Base-by-base conservation (phyloP, 2,888 invertebrate genomes). In the Isoperla grammatica region DNA sequence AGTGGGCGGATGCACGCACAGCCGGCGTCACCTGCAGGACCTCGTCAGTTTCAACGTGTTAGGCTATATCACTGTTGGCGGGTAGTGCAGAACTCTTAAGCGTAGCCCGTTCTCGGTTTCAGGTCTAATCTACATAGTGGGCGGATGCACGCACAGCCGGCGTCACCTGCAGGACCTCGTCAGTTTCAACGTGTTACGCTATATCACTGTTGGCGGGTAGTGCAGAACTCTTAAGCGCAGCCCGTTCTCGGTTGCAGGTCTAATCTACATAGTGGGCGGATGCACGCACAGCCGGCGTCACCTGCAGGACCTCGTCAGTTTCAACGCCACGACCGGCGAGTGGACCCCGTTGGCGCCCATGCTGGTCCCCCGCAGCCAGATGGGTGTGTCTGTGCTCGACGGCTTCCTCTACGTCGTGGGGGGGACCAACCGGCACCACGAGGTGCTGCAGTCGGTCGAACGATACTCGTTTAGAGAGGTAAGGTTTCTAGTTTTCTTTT, bases 231-330 rank as follows among this genome's bases (percentile, higher is more conserved):
- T n/a, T n/a, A n/a, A n/a, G n/a, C n/a, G n/a, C n/a, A n/a, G n/a
- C n/a, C n/a, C n/a, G n/a, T n/a, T n/a, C n/a, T n/a, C n/a, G n/a
- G 60, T 70, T 71, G 2, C 71, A 88, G 89, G 89, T 64, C 75
- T 90, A 54, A 90, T 95, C 70, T 95, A 95, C 74, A 83, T 95
- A 68, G 90, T 94, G 56, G 95, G 95, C 22, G 95, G 95, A 0
- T 90, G 92, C 73, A 90, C 90, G 12, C 86, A 86, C 70, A 83
- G 84, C 55, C 84, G 87, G 72, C 79, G 92, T 50, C 90, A 91
- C 75, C 81, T 90, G 55, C 85, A 86, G 66, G 91, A 91, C 73
- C 78, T 91, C 65, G 80, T 88, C 69, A 86, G 88, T 70, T 91
- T 87, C 72, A 86, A 87, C 74, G 93, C 94, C 0, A 82, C 86